Evolutionary conservation across 2,113 vertebrate genomes (phyloP).

Genomic region (Alexandromys fortis): DNA sequence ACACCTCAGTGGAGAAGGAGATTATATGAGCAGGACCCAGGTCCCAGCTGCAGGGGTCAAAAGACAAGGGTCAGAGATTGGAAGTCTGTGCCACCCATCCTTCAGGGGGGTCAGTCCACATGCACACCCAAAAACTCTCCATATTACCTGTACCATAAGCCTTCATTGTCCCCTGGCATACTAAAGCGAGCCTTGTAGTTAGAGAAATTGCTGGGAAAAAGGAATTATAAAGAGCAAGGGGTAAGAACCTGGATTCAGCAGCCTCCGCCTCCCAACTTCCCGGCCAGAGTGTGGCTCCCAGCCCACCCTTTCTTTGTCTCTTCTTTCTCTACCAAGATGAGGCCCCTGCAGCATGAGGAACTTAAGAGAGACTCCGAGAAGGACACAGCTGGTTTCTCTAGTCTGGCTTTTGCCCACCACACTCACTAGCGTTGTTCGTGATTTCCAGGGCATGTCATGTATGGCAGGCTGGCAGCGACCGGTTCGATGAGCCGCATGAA

Average conservation of each 20-base stretch:
- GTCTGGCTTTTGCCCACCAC: not conserved
- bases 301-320: not conserved
- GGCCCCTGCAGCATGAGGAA: not conserved
- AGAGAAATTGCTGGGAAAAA: constrained; percentile 91
- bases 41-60: constrained; percentile 88
- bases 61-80: not conserved
- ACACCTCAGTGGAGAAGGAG: constrained; percentile 93
- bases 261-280: too few relatives aligned
- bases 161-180: constrained; percentile 89
- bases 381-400: rapidly evolving
- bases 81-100: not conserved
- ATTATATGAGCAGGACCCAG: constrained; percentile 91
- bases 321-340: not conserved
- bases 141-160: constrained; percentile 93
- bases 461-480: constrained; percentile 90
- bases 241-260: not conserved
- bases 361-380: not conserved
- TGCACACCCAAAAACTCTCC: too few relatives aligned
- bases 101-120: too few relatives aligned
- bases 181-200: constrained; percentile 94
- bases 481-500: constrained; percentile 93
- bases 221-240: not conserved
- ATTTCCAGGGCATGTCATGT: constrained; percentile 95
- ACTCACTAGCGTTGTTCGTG: constrained; percentile 91
- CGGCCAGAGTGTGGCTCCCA: not conserved